phyloP scores from a whole-genome alignment of 2,888 invertebrate species.

The Agonopterix alstromeriana region DNA sequence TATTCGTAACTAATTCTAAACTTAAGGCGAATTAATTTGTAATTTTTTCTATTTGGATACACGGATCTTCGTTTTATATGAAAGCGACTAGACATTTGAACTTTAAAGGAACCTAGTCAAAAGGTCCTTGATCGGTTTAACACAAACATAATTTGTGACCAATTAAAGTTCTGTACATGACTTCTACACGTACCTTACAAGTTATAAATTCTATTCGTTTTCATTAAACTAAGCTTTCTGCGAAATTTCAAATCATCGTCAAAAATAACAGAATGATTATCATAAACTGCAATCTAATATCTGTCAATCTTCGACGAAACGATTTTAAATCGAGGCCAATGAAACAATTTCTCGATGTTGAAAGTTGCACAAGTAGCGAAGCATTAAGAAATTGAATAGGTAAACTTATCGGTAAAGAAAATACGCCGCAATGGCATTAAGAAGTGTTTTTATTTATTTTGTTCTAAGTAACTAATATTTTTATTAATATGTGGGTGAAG shows the following conservation, averaged over 20 bases:
- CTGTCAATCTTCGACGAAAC: constrained; percentile 26
- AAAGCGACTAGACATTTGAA: neutral
- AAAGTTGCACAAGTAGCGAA: constrained; percentile 61
- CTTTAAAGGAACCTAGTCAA: too few relatives aligned
- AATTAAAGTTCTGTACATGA: too few relatives aligned
- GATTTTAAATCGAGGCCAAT: constrained; percentile 73
- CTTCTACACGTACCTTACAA: too few relatives aligned
- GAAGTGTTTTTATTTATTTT: constrained; percentile 71
- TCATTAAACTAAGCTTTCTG: too few relatives aligned
- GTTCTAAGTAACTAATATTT: constrained; percentile 71
- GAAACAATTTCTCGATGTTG: constrained; percentile 61
- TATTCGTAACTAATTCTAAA: constrained; percentile 12
- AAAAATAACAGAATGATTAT: too few relatives aligned
- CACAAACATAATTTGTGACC: too few relatives aligned
- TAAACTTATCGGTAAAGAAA: constrained; percentile 43
- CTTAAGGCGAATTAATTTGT: too few relatives aligned
- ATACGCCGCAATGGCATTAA: constrained; percentile 60
- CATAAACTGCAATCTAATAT: neutral
- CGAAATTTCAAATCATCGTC: too few relatives aligned
- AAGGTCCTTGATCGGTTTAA: too few relatives aligned
- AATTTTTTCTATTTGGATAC: too few relatives aligned
- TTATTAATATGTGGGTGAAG: constrained; percentile 54
- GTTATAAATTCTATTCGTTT: too few relatives aligned
- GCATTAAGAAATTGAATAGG: constrained; percentile 59
- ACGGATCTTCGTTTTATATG: constrained; percentile 3